These are phyloP conservation scores for Rhadina sibilatrix DNA, from an alignment of 2,113 vertebrate species.

Conservation along the genomic window DNA sequence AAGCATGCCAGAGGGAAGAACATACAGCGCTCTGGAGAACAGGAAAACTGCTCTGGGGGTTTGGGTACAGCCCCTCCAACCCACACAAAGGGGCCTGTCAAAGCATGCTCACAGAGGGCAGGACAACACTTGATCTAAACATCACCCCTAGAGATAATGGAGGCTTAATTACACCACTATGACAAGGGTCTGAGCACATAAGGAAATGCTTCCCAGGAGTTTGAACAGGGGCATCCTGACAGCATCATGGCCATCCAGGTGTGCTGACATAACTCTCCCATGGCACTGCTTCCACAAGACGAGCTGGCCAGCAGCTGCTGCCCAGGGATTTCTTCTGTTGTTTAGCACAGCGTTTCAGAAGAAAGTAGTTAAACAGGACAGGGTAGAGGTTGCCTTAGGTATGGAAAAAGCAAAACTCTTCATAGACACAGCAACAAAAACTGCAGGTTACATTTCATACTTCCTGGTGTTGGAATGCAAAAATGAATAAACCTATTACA, in stretches of 20 bases:
- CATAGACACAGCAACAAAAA: not conserved
- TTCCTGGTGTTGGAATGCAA: not conserved
- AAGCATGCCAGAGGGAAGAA: not conserved
- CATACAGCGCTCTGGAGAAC: rapidly evolving
- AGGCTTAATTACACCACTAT: not conserved
- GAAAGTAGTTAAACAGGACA: not conserved
- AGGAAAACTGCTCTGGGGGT: not conserved
- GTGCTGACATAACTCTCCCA: not conserved
- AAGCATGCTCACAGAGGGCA: not conserved
- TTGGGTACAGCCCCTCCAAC: not conserved
- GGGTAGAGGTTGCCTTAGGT: not conserved
- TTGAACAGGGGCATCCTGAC: not conserved
- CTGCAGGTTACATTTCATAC: not conserved
- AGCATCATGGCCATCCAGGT: not conserved
- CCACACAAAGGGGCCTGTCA: not conserved
- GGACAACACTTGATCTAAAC: not conserved
- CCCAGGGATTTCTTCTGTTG: not conserved
- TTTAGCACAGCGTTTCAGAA: not conserved
- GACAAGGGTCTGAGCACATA: not conserved
- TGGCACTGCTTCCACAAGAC: not conserved
- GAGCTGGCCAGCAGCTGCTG: not conserved
- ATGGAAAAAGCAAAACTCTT: not conserved
- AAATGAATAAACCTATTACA: not conserved
- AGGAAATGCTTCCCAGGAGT: not conserved
- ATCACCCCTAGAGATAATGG: not conserved